Evolutionary conservation across 2,113 vertebrate species (phyloP).

Genomic region (Rhizomys pruinosus): DNA sequence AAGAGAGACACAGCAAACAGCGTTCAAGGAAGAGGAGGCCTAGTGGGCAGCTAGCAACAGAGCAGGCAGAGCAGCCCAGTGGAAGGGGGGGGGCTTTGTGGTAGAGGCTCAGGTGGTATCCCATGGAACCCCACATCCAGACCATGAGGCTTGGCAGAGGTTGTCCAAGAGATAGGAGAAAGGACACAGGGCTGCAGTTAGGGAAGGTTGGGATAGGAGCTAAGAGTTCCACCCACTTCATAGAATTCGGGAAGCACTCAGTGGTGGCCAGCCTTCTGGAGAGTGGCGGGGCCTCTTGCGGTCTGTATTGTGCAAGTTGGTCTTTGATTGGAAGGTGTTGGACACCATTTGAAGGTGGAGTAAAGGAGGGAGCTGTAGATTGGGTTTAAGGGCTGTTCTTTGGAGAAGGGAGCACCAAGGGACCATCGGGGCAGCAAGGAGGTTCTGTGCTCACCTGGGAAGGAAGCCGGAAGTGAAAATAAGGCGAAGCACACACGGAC

Average conservation of each 20-base stretch:
- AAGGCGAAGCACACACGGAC: neutral
- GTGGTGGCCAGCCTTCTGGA: no score
- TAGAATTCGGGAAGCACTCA: neutral
- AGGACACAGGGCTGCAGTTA: neutral
- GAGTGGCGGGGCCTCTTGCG: no score
- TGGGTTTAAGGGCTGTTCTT: neutral
- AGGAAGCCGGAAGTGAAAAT: neutral
- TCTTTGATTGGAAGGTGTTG: neutral
- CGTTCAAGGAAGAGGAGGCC: neutral
- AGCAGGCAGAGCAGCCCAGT: neutral
- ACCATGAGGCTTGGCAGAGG: neutral
- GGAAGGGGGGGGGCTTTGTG: neutral
- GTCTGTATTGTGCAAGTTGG: neutral
- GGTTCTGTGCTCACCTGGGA: neutral
- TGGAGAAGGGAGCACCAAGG: neutral
- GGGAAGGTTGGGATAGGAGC: neutral
- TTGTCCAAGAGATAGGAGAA: neutral
- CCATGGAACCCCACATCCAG: neutral
- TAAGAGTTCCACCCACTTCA: neutral
- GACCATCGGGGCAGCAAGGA: neutral
- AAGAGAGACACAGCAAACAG: neutral
- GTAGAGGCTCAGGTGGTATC: neutral
- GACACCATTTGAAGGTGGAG: neutral
- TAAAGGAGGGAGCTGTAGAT: neutral
- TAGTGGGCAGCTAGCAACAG: neutral